Evolutionary conservation across 1,140 invertebrate species (phyloP), one percentile per base, ranked within the genome.

Genomic region (Caenorhabditis briggsae): DNA sequence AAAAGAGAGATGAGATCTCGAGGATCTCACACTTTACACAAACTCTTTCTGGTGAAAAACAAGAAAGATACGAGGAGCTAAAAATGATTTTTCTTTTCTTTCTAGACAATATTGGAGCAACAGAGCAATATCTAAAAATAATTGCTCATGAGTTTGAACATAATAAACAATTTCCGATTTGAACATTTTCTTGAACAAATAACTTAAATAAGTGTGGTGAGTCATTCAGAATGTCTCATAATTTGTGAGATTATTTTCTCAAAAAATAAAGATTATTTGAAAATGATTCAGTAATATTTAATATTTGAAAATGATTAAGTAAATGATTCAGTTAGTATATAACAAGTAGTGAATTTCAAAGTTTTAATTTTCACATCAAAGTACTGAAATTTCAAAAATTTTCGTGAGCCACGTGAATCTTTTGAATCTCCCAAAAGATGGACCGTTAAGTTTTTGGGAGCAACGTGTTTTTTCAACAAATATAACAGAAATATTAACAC

Each of bases 51-150:
- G 46, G 53, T 50, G 70, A 78, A 50, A 78, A 78, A 78, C 11
- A 78, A 48, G 23, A 78, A 41, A 78, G 70, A 78, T 78, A 78
- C 43, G 70, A 78, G 70, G 46, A 78, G 70, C 70, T 78, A 50
- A 46, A 78, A 46, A 78, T 78, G 64, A 46, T 46, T 70, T 70
- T 70, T 46, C 64, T 18, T 23, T 50, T 48, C 23, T 53, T 78
- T 78, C 46, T 78, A 5, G n/a, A 50, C 20, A 78, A 78, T 5
- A 70, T 70, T 46, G 9, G 59, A 25, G 14, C 33, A 46, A 43
- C 2, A n/a, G 25, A 16, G 16, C 64, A 16, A 43, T 16, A 20
- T 46, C 33, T 43, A 70, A n/a, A 70, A 70, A 70, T 70, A 70
- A 70, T 9, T 70, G n/a, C n/a, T 58, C 56, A 58, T 9, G n/a